Conservation (phyloP, 2,113 vertebrate species). For the Oncorhynchus tshawytscha region DNA sequence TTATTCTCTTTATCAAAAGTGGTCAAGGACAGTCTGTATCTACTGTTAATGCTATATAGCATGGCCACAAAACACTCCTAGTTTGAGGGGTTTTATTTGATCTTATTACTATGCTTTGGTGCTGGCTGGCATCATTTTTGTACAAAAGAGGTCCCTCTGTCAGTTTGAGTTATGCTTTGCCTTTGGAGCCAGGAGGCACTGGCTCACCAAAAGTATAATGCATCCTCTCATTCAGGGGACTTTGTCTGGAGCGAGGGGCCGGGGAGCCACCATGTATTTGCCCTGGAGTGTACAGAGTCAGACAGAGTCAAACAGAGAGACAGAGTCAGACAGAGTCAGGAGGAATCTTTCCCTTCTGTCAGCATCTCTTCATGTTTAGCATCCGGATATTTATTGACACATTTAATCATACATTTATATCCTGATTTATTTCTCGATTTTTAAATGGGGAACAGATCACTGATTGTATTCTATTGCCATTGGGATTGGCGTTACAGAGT, state of each 20-base stretch:
- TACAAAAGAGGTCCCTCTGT: constrained; percentile 57
- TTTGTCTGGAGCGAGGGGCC: constrained; percentile 38
- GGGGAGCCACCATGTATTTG: constrained; percentile 23
- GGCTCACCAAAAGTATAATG: constrained; percentile 50
- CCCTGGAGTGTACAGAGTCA: constrained; percentile 17
- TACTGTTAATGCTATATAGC: constrained; percentile 15
- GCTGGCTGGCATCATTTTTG: constrained; percentile 50
- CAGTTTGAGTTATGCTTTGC: constrained; percentile 62
- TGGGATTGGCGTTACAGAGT: constrained; percentile 40
- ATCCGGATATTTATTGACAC: constrained; percentile 42
- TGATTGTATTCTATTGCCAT: constrained; percentile 46
- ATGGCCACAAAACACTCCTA: neutral
- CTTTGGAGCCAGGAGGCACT: constrained; percentile 54
- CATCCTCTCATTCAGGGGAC: constrained; percentile 40
- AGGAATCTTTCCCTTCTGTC: constrained; percentile 13
- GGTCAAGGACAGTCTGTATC: constrained; percentile 30
- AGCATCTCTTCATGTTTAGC: constrained; percentile 31
- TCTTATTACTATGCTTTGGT: constrained; percentile 54
- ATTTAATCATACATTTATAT: constrained; percentile 51
- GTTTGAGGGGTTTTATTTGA: constrained; percentile 27
- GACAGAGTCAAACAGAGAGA: neutral
- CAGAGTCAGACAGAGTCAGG: constrained; percentile 28
- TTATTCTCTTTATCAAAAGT: constrained; percentile 19
- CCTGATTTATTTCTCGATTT: constrained; percentile 38
- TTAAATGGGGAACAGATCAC: constrained; percentile 39